Evolutionary conservation across 2,888 invertebrate species (phyloP), one percentile per base, ranked within the genome.

Genomic region (Malthinus seriepunctatus): DNA sequence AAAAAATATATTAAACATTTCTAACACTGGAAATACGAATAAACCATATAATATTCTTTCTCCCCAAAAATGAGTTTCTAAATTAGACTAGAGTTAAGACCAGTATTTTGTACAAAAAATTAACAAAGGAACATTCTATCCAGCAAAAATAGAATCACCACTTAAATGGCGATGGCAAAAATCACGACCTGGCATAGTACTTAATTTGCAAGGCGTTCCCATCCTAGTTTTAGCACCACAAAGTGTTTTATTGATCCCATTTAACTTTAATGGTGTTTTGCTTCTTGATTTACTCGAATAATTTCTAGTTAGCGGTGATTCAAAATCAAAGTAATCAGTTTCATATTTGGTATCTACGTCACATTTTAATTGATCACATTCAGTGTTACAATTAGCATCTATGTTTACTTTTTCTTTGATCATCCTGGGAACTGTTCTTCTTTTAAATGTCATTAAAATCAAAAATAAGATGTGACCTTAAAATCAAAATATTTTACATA

Each of bases 201-300:
- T 64, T 48, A 77, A 60, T 64, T 76, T 78, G 60, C 79, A 79
- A 15, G 74, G 74, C 1, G 76, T 76, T 7, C 79, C 79, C 45
- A 70, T 51, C 51, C 78, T 66, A 15, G 79, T 79, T 63, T 59
- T 74, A 1, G 76, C 78, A 23, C 60, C 56, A 60, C 79, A 79
- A 9, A 58, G 52, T 7, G 62, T 63, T 60, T 65, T 73, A 4
- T 60, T 55, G n/a, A 65, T 60, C 34, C 64, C 65, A 56, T 74
- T 75, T 34, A 71, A 49, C n/a, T 51, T 37, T 8, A 71, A 55
- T n/a, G 78, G 78, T 0, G 78, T 78, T 14, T 65, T 67, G 65
- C 78, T 78, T 56, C 75, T 69, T 44, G 74, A 73, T 63, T 76
- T 67, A 5, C 73, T 71, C 53, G 64, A 51, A 9, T 71, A 71